Conservation (phyloP, 2,113 vertebrate species). For the Pangasianodon gigas region DNA sequence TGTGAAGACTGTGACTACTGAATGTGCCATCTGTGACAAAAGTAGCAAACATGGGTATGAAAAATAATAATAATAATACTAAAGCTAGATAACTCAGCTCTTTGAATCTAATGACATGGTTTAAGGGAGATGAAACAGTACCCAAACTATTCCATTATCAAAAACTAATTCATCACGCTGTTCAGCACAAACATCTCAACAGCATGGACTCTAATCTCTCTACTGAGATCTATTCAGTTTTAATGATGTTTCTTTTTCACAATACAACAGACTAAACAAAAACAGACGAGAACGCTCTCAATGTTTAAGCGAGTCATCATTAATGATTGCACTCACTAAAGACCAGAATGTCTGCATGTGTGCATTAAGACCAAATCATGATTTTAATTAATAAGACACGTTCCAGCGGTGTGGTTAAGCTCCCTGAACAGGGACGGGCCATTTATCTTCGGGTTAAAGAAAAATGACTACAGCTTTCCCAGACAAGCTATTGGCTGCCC, state of each 20-base stretch:
- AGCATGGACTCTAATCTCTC: background rate
- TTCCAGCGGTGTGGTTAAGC: background rate
- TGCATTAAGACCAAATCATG: background rate
- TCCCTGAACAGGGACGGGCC: background rate
- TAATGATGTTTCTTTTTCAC: background rate
- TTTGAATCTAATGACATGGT: background rate
- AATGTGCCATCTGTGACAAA: background rate
- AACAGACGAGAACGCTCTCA: background rate
- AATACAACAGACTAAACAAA: slow-evolving; percentile 13
- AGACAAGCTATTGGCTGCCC: background rate
- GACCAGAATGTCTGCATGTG: background rate
- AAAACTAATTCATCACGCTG: background rate
- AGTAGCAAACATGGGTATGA: background rate
- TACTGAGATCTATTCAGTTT: background rate
- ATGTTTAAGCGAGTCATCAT: background rate
- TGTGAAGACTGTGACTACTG: background rate
- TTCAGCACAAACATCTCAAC: background rate
- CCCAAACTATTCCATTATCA: background rate
- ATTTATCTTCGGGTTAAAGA: background rate
- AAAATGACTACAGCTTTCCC: background rate
- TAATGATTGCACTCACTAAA: background rate
- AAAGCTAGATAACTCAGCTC: background rate
- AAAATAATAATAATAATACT: no score
- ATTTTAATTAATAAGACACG: slow-evolving; percentile 1
- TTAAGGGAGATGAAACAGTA: background rate